phyloP scores from a whole-genome alignment of 2,797 vertebrate genomes.

The Sparus aurata region DNA sequence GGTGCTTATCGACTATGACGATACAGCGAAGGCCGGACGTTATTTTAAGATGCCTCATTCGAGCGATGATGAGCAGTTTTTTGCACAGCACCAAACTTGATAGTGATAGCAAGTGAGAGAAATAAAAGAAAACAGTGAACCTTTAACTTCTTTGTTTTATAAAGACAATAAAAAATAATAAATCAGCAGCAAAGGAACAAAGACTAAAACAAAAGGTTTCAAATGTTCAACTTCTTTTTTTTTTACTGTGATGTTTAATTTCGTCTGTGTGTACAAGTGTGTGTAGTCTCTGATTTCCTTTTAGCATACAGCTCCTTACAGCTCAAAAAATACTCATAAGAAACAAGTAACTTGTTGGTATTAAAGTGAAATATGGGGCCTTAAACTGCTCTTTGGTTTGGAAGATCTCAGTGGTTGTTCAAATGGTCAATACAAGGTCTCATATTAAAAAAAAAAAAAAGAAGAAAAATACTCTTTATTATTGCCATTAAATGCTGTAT shows the following conservation, averaged over 20 bases:
- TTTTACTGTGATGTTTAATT: conserved; percentile 76
- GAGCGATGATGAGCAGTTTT: conserved; percentile 68
- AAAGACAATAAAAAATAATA: conserved; percentile 38
- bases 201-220: conserved; percentile 39
- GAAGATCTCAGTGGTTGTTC: conserved; percentile 56
- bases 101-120: conserved; percentile 42
- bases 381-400: conserved; percentile 66
- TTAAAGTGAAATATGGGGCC: conserved; percentile 58
- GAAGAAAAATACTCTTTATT: conserved; percentile 63
- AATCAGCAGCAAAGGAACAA: conserved; percentile 14
- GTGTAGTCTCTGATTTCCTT: conserved; percentile 73
- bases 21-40: conserved; percentile 12
- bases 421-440: conserved; percentile 63
- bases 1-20: conserved; percentile 40
- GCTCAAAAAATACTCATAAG: conserved; percentile 50
- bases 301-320: conserved; percentile 59
- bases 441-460: conserved; percentile 50
- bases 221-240: conserved; percentile 58
- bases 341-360: conserved; percentile 63
- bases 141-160: conserved; percentile 58
- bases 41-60: conserved; percentile 48
- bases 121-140: conserved; percentile 34
- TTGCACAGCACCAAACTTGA: conserved; percentile 73
- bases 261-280: conserved; percentile 74
- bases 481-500: conserved; percentile 85